Percentiles rank a stretch among this genome's conserved stretches.
Conservation (phyloP, 2,888 invertebrate genomes). For the Athetis lepigone region DNA sequence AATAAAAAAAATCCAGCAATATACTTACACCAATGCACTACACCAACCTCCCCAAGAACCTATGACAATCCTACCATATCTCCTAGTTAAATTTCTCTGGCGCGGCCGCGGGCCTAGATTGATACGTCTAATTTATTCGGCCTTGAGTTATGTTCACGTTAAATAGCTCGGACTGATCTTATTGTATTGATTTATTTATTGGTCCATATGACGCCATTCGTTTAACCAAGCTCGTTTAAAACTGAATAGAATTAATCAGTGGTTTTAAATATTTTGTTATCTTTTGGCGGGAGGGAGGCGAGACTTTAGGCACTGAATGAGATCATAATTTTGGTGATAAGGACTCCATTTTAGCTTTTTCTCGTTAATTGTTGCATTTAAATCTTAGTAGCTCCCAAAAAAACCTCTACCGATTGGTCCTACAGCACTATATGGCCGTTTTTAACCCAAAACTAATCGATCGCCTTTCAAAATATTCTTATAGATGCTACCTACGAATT, state of each 20-base stretch:
- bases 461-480: too few species aligned
- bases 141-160: conserved; percentile 71
- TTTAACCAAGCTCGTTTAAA: conserved; percentile 8
- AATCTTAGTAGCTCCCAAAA: too few species aligned
- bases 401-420: too few species aligned
- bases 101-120: conserved; percentile 61
- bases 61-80: too few species aligned
- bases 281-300: background rate
- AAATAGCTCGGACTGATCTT: conserved; percentile 60
- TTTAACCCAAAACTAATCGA: too few species aligned
- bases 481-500: too few species aligned
- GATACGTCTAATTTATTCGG: conserved; percentile 72
- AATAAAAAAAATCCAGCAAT: background rate
- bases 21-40: background rate
- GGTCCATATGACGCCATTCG: conserved; percentile 30
- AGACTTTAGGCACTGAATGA: background rate
- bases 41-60: too few species aligned
- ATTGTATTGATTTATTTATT: conserved; percentile 62
- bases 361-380: too few species aligned
- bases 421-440: too few species aligned
- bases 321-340: background rate
- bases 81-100: too few species aligned
- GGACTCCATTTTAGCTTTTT: too few species aligned
- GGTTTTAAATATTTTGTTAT: conserved; percentile 3
- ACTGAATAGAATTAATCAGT: background rate